A percentile compares a stretch with the other conserved stretches of the same genome.
phyloP scores from a whole-genome alignment of 23 tunicate species.

The Trididemnum clinides region DNA sequence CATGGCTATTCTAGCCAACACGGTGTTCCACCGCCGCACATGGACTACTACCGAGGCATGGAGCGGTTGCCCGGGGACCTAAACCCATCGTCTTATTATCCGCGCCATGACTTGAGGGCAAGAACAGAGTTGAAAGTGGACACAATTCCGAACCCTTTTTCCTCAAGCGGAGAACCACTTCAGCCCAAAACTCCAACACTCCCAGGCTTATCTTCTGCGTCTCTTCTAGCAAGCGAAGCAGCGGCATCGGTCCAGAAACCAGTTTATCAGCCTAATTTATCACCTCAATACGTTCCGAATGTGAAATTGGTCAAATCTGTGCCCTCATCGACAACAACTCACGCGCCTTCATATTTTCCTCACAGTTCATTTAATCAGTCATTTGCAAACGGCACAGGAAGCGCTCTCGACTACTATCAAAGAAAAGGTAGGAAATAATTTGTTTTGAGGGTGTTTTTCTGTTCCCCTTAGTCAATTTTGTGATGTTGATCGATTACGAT shows the following conservation, averaged over 20 bases:
- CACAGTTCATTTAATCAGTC: not conserved
- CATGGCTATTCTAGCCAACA: not conserved
- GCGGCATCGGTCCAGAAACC: not conserved
- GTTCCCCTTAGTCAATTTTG: no score
- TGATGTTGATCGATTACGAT: no score
- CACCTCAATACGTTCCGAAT: not conserved
- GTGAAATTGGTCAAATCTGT: not conserved
- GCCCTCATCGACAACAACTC: not conserved
- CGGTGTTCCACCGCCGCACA: not conserved
- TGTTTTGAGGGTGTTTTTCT: no score
- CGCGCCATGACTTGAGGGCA: not conserved
- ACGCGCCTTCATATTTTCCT: not conserved
- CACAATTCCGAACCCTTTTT: not conserved
- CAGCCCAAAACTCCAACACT: not conserved
- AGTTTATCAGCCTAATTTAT: not conserved
- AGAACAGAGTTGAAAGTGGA: not conserved
- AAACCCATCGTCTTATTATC: not conserved
- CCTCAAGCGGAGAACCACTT: not conserved
- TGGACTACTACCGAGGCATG: not conserved
- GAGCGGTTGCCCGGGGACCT: not conserved
- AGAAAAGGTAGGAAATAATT: conserved; percentile 15
- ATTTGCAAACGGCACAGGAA: not conserved
- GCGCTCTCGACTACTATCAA: not conserved
- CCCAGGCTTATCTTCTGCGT: not conserved
- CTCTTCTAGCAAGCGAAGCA: not conserved